Evolutionary conservation across 1,140 invertebrate species (phyloP).

Genomic region (Sarcophaga peregrina): DNA sequence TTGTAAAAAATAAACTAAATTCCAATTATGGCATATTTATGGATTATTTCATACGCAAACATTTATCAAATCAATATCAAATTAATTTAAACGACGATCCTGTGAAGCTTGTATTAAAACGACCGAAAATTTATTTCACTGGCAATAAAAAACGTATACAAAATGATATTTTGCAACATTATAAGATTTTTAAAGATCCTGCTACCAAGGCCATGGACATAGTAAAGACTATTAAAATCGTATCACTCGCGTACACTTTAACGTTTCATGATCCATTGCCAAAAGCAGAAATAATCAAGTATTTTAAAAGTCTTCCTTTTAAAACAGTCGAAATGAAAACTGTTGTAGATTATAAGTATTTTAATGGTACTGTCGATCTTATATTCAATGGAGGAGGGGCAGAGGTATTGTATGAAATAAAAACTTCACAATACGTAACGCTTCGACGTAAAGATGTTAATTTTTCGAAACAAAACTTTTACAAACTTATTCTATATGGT

Average conservation of each 20-base stretch:
- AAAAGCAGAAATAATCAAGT: not conserved
- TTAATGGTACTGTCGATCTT: not conserved
- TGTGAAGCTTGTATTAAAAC: not conserved
- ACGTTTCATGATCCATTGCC: not conserved
- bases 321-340: not conserved
- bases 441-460: not conserved
- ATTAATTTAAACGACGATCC: not conserved
- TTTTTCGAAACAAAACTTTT: too few species aligned
- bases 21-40: not conserved
- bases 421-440: not conserved
- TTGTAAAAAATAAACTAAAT: not conserved
- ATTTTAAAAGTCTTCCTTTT: not conserved
- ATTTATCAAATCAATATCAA: not conserved
- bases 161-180: not conserved
- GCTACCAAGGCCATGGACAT: not conserved
- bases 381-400: not conserved
- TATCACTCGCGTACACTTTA: not conserved
- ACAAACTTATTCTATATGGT: not conserved
- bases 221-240: not conserved
- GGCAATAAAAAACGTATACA: not conserved
- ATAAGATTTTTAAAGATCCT: not conserved
- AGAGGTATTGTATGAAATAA: not conserved
- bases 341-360: not conserved
- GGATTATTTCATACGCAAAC: not conserved
- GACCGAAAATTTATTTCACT: not conserved